Percentiles rank a stretch among this genome's conserved stretches.
These are phyloP conservation scores for Caenorhabditis sp. DNA, from an alignment of 2,888 invertebrate genomes.

Conservation along the genomic window DNA sequence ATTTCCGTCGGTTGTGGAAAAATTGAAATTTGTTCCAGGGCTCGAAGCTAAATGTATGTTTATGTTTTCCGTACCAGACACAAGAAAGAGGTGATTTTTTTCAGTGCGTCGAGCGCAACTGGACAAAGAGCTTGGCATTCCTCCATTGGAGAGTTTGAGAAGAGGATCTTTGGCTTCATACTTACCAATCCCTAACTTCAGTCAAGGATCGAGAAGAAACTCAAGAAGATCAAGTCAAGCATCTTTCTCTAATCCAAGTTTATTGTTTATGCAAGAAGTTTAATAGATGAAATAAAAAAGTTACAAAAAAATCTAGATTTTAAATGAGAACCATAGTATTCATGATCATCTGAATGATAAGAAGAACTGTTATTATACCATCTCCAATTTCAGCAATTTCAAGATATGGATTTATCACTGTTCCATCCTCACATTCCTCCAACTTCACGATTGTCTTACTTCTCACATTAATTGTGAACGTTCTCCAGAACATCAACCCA, in stretches of 20 bases:
- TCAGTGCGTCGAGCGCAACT: constrained; percentile 57
- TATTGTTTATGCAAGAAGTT: constrained; percentile 45
- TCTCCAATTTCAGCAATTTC: background rate
- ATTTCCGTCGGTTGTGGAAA: constrained; percentile 57
- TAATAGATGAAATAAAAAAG: background rate
- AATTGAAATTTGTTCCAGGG: constrained; percentile 57
- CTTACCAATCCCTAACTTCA: constrained; percentile 51
- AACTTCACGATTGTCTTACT: background rate
- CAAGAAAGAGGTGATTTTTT: too few species aligned
- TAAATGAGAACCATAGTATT: background rate
- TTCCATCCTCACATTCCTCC: background rate
- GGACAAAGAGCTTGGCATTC: constrained; percentile 61
- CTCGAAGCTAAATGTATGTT: constrained; percentile 51
- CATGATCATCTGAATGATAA: background rate
- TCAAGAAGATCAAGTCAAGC: constrained; percentile 50
- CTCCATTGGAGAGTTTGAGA: constrained; percentile 52
- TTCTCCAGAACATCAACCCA: background rate
- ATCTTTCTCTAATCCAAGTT: constrained; percentile 45
- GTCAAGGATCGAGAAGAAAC: constrained; percentile 38
- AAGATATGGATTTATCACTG: background rate
- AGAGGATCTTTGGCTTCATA: constrained; percentile 56
- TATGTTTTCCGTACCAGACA: background rate
- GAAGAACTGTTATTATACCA: background rate
- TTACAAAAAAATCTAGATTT: background rate
- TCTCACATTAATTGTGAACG: background rate